These are phyloP conservation scores for Amphiprion clarkii DNA, from an alignment of 2,797 vertebrate genomes.

Conservation along the genomic window DNA sequence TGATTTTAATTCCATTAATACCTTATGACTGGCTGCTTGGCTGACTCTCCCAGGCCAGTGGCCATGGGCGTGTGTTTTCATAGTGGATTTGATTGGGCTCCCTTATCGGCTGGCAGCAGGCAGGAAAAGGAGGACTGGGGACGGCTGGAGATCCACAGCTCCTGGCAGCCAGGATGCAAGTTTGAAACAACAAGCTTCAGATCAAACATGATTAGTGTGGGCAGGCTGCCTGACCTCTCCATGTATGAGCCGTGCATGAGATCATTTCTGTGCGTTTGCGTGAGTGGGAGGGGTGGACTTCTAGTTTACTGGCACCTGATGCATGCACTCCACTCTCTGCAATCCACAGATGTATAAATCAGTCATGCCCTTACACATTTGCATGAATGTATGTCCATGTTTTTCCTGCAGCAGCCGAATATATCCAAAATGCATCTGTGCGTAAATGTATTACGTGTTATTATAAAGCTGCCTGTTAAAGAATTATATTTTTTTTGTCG, in stretches of 20 bases:
- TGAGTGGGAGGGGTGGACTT: slow-evolving; percentile 34
- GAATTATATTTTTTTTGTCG: background rate
- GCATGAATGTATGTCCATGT: background rate
- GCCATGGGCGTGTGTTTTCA: slow-evolving; percentile 63
- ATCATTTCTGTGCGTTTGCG: slow-evolving; percentile 37
- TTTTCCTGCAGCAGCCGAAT: background rate
- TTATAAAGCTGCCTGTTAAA: slow-evolving; percentile 33
- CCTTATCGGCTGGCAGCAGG: slow-evolving; percentile 79
- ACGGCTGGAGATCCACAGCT: slow-evolving; percentile 55
- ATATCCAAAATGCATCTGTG: slow-evolving; percentile 22
- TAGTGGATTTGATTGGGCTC: slow-evolving; percentile 65
- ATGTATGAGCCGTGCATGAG: slow-evolving; percentile 32
- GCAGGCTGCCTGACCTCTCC: slow-evolving; percentile 25
- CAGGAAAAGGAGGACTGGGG: slow-evolving; percentile 66
- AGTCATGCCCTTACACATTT: slow-evolving; percentile 5
- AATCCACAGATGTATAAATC: slow-evolving; percentile 25
- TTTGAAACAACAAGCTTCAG: slow-evolving; percentile 70
- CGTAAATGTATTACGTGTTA: slow-evolving; percentile 54
- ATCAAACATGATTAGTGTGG: slow-evolving; percentile 68
- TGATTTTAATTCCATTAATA: slow-evolving; percentile 82
- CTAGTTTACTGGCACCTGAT: slow-evolving; percentile 59
- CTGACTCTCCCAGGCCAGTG: slow-evolving; percentile 48
- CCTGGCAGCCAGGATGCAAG: slow-evolving; percentile 49
- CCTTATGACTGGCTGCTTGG: slow-evolving; percentile 59
- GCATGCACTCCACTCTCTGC: slow-evolving; percentile 36